These are phyloP conservation scores for Semaprochilodus insignis DNA, from an alignment of 2,797 vertebrate species.

Conservation along the genomic window DNA sequence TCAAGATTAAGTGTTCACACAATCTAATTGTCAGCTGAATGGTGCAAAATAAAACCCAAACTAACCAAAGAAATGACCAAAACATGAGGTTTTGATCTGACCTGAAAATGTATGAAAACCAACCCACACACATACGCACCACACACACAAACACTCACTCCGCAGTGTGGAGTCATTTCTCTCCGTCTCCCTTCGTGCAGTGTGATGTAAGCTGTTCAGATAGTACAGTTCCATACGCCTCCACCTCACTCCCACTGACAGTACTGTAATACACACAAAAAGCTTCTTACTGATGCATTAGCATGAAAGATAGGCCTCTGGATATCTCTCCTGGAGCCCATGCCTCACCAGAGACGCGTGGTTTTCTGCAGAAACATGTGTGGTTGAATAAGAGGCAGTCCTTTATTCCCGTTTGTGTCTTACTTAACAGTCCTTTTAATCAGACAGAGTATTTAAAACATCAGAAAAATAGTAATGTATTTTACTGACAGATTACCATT, in stretches of 20 bases:
- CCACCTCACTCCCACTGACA: slow-evolving; percentile 52
- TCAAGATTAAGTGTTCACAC: no score
- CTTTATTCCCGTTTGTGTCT: background rate
- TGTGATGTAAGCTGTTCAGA: slow-evolving; percentile 51
- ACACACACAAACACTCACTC: slow-evolving; percentile 4
- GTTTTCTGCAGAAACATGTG: slow-evolving; percentile 33
- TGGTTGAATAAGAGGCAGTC: slow-evolving; percentile 22
- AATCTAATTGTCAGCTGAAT: no score
- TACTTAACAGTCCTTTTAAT: background rate
- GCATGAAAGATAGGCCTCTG: slow-evolving; percentile 38
- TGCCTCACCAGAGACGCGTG: slow-evolving; percentile 31
- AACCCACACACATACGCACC: background rate
- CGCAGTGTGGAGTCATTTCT: slow-evolving; percentile 39
- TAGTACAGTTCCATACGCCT: slow-evolving; percentile 55
- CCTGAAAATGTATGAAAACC: no score
- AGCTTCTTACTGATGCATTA: slow-evolving; percentile 49
- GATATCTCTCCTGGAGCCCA: slow-evolving; percentile 28
- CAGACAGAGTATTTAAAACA: background rate
- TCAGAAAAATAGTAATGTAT: background rate
- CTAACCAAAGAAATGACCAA: no score
- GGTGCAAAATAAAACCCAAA: no score
- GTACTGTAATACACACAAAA: slow-evolving; percentile 54
- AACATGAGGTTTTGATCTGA: background rate
- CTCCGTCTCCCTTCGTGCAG: slow-evolving; percentile 26
- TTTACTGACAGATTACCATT: background rate